Conservation (phyloP, 2,888 invertebrate species). For the Agrotis puta region DNA sequence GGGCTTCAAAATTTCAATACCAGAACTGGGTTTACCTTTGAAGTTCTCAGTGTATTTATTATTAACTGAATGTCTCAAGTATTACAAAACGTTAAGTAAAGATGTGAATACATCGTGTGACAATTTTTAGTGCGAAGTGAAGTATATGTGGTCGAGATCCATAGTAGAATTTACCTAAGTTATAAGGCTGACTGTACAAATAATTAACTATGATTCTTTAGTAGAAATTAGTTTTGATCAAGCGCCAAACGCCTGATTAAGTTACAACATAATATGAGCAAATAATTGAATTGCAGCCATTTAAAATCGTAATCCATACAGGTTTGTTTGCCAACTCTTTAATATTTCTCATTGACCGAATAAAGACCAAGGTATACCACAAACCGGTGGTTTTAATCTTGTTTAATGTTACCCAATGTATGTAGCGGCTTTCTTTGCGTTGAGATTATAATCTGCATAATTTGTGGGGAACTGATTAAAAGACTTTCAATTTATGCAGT, state of each 20-base stretch:
- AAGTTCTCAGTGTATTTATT: too few species aligned
- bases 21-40: too few species aligned
- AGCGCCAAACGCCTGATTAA: conserved; percentile 32
- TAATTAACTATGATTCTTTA: background rate
- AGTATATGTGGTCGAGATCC: background rate
- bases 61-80: background rate
- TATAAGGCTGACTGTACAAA: background rate
- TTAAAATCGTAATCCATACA: conserved; percentile 40
- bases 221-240: conserved; percentile 27
- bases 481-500: background rate
- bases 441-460: conserved; percentile 41
- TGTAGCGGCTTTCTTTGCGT: conserved; percentile 44
- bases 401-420: conserved; percentile 39
- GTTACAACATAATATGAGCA: conserved; percentile 30
- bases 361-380: conserved; percentile 60
- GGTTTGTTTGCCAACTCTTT: conserved; percentile 50
- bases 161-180: background rate
- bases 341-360: conserved; percentile 53
- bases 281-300: conserved; percentile 31
- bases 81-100: background rate
- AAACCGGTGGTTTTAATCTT: conserved; percentile 42
- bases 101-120: background rate
- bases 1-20: too few species aligned
- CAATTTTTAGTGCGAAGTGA: background rate
- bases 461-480: conserved; percentile 12